A percentile compares a stretch with the other conserved stretches of the same genome.
Conservation (phyloP, 2,113 vertebrate genomes). For the Callospermophilus lateralis region DNA sequence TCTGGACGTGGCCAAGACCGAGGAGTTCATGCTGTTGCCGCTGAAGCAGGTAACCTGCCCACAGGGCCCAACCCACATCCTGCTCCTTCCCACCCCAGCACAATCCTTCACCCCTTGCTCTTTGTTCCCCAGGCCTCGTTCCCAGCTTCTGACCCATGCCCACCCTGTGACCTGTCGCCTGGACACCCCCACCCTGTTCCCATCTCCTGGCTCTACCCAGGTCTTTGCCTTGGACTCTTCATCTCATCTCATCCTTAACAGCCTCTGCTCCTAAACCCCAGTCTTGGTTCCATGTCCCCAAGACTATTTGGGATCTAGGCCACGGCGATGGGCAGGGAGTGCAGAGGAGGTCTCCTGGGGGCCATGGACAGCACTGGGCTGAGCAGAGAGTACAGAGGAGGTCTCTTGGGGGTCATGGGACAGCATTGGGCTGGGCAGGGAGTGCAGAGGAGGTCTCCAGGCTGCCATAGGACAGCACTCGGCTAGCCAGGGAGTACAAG, state of each 20-base stretch:
- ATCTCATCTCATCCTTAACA: not conserved
- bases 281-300: accelerated
- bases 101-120: not conserved
- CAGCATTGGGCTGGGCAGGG: no score
- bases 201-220: not conserved
- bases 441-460: no score
- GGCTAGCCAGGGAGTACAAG: no score
- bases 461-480: no score
- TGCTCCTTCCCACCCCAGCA: not conserved
- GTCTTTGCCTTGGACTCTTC: not conserved
- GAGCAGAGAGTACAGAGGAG: no score
- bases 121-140: not conserved
- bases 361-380: no score
- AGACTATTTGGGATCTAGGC: not conserved
- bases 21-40: conserved; percentile 98
- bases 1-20: conserved; percentile 98
- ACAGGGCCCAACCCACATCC: not conserved
- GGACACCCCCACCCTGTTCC: no score
- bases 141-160: not conserved
- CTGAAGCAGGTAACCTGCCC: conserved; percentile 94
- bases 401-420: no score
- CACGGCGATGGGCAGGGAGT: no score
- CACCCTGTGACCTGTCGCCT: not conserved
- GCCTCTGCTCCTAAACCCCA: not conserved
- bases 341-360: no score